Base-by-base conservation (phyloP, 92 coral and sea anemone species). In the Porites rus region DNA sequence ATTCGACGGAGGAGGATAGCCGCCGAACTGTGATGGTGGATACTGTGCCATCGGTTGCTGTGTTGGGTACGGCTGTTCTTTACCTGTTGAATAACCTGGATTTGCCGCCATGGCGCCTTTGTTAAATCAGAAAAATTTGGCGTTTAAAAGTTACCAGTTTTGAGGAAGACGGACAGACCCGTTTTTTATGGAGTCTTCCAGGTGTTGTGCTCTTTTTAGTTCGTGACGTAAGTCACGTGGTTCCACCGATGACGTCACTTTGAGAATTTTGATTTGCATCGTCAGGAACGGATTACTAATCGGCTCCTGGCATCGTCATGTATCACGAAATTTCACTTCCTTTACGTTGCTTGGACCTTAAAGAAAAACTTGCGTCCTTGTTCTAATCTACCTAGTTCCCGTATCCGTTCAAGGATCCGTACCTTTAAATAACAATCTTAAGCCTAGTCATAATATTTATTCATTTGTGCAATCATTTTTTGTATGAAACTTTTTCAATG, bases 1-100 rank as follows among this genome's bases (percentile, higher is more conserved):
- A 51, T 56, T 78, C 11, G 88, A 75, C 16, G 90, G 87, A 24
- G 88, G 83, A 13, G 90, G 84, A 75, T 81, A 87, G 8, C 72
- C 24, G 4, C 68, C 84, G 46, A 18, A 28, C 56, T 24, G 6
- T 12, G 83, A 43, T 65, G 93, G 88, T 6, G 93, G 93, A 64
- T 87, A 90, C 64, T 75, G 83, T 18, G 11, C 24, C 82, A 60
- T 17, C 14, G 20, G 52, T 51, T 17, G 77, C 1, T 82, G 72
- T 3, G 65, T 43, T 9, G 76, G 91, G 52, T 84, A 84, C 8
- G 87, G 81, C 11, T 68, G 73, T 22, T 70, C 31, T 14, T 21
- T 83, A n/a, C 74, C 28, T 52, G 87, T 51, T 58, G 88, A 81
- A 74, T 74, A 63, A 16, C 74, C 51, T 38, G 73, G 64, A 51